Conservation (phyloP, 64 coral and sea anemone species). For the Anthopleura sola region DNA sequence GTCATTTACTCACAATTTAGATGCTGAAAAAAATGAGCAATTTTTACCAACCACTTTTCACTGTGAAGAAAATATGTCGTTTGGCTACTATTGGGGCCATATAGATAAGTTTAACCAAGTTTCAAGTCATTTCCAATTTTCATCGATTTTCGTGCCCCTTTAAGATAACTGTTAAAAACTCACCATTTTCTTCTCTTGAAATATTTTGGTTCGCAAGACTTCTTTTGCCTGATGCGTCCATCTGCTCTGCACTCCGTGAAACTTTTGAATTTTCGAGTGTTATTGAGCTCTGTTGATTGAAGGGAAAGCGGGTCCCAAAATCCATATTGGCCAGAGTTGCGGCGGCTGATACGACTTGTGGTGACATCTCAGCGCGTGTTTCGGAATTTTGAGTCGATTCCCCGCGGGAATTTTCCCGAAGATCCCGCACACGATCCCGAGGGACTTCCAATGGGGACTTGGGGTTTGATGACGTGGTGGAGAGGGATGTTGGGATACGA, state of each 20-base stretch:
- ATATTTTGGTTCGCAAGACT: neutral
- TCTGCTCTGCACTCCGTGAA: neutral
- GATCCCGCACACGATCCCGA: neutral
- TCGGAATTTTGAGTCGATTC: neutral
- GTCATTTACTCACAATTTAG: too few species aligned
- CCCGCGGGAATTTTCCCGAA: neutral
- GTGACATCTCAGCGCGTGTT: conserved; percentile 19
- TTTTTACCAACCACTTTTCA: too few species aligned
- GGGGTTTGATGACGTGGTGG: neutral
- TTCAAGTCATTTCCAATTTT: too few species aligned
- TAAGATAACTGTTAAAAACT: neutral
- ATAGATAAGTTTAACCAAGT: too few species aligned
- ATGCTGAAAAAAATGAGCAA: too few species aligned
- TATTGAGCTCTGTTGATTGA: neutral
- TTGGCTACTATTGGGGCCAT: too few species aligned
- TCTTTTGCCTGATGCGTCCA: neutral
- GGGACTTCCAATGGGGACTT: neutral
- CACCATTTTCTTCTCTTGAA: neutral
- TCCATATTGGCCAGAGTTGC: conserved; percentile 51
- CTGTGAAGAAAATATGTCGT: too few species aligned
- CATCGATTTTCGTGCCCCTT: too few species aligned
- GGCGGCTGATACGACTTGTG: conserved; percentile 42
- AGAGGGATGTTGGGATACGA: neutral
- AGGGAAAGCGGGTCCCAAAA: conserved; percentile 1
- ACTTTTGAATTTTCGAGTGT: too few species aligned